Evolutionary conservation across 2,888 invertebrate species (phyloP).

Genomic region (Rhimphoctona megacephalus): DNA sequence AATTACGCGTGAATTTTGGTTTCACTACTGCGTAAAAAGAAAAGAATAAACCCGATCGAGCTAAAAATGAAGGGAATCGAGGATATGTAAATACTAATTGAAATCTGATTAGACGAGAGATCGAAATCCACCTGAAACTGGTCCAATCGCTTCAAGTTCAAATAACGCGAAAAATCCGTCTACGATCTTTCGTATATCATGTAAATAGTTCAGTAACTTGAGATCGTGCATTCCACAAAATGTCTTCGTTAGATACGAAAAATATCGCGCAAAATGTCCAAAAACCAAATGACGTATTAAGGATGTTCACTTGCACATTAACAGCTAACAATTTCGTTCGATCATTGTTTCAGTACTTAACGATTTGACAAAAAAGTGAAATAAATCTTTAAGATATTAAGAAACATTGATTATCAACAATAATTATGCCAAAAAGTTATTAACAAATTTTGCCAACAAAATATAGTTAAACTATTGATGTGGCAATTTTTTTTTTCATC

Average conservation of each 20-base stretch:
- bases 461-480: neutral
- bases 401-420: neutral
- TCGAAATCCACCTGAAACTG: constrained; percentile 52
- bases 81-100: constrained; percentile 1
- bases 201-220: constrained; percentile 53
- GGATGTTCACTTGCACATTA: neutral
- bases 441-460: neutral
- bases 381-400: neutral
- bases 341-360: neutral
- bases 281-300: constrained; percentile 5
- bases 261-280: constrained; percentile 20
- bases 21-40: constrained; percentile 74
- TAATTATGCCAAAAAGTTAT: neutral
- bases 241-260: constrained; percentile 50
- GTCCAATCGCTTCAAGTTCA: constrained; percentile 58
- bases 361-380: neutral
- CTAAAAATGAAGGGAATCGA: constrained; percentile 40
- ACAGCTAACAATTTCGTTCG: constrained; percentile 1
- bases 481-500: neutral
- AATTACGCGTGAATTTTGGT: constrained; percentile 94
- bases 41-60: constrained; percentile 7
- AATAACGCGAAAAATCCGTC: constrained; percentile 47
- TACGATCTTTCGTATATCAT: constrained; percentile 51
- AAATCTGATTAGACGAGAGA: constrained; percentile 16
- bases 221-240: constrained; percentile 49